phyloP scores from a whole-genome alignment of 2,797 vertebrate species.

The Sorex maritimensis region DNA sequence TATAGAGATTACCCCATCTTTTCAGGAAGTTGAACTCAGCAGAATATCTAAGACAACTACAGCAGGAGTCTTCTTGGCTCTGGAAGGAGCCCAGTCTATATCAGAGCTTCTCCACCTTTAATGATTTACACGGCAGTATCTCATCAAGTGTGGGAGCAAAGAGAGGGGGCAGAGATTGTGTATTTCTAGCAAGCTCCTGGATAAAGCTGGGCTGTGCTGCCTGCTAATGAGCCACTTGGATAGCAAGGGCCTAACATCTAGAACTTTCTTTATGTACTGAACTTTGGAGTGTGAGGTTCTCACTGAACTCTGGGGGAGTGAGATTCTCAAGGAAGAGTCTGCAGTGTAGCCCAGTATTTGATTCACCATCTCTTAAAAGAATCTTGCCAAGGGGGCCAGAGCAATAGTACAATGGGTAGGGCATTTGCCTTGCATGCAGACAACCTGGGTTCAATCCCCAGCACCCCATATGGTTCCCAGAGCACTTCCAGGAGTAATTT shows the following conservation, averaged over 20 bases:
- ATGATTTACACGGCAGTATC: neutral
- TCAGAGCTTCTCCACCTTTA: neutral
- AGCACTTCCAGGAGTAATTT: no score
- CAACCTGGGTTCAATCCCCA: no score
- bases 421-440: no score
- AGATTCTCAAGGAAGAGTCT: neutral
- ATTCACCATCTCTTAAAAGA: conserved; percentile 30
- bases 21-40: neutral
- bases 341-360: neutral
- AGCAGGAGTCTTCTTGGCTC: neutral
- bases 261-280: neutral
- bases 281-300: neutral
- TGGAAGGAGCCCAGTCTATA: neutral
- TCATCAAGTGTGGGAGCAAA: neutral
- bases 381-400: neutral
- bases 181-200: conserved; percentile 38
- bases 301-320: neutral
- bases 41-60: neutral
- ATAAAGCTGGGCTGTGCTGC: neutral
- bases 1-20: neutral
- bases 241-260: neutral
- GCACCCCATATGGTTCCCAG: no score
- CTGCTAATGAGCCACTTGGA: neutral
- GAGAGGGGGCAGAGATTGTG: neutral
- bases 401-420: no score